A percentile compares a stretch with the other conserved stretches of the same genome.
Evolutionary conservation across 2,888 invertebrate genomes (phyloP).

Genomic region (Norana najaformis): DNA sequence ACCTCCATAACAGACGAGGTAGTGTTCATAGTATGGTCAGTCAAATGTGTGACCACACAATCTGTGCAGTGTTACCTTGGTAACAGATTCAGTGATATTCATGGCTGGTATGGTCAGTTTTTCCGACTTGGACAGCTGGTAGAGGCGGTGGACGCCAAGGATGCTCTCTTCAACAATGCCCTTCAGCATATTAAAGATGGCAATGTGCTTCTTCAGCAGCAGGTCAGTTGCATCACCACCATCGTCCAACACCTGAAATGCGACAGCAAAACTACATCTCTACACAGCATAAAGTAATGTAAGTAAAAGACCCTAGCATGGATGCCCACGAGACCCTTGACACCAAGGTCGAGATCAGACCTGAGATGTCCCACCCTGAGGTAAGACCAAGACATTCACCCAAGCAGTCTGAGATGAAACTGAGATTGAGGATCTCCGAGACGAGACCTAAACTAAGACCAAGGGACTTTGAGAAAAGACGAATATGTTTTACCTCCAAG

Average conservation of each 20-base stretch:
- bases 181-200: constrained; percentile 44
- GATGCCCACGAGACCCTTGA: too few relatives aligned
- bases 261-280: not conserved
- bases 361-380: too few relatives aligned
- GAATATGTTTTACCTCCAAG: too few relatives aligned
- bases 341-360: too few relatives aligned
- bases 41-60: not conserved
- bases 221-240: constrained; percentile 96
- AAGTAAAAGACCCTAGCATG: not conserved
- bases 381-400: too few relatives aligned
- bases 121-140: constrained; percentile 88
- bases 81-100: constrained; percentile 99
- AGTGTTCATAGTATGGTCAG: too few relatives aligned
- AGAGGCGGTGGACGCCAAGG: constrained; percentile 96
- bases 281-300: not conserved
- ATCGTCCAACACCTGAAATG: constrained; percentile 85
- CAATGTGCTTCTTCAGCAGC: constrained; percentile 87
- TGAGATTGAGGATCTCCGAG: too few relatives aligned
- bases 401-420: too few relatives aligned
- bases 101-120: constrained; percentile 89
- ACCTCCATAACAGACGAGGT: too few relatives aligned
- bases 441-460: too few relatives aligned
- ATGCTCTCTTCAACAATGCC: constrained; percentile 98
- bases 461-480: too few relatives aligned
- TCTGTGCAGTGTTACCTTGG: constrained; percentile 71